These are phyloP conservation scores for Leptoteleia sp. DNA, from an alignment of 1,140 invertebrate species.

Conservation along the genomic window DNA sequence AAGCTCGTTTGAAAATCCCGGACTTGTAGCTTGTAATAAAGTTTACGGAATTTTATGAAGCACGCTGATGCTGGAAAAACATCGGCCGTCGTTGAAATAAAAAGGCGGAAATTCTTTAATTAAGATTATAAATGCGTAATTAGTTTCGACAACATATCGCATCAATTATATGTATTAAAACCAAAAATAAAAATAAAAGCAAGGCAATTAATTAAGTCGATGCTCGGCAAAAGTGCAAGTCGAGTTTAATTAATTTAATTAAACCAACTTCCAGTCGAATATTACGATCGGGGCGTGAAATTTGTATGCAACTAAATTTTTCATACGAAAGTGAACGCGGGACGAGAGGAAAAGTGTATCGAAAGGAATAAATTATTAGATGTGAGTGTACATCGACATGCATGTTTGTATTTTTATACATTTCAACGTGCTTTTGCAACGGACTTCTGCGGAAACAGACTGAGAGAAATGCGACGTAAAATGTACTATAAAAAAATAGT, in stretches of 20 bases:
- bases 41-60: slow-evolving; percentile 18
- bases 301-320: slow-evolving; percentile 13
- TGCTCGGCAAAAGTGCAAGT: slow-evolving; percentile 1
- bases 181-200: no score
- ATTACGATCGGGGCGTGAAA: slow-evolving; percentile 14
- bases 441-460: no score
- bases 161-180: slow-evolving; percentile 43
- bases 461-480: no score
- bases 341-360: slow-evolving; percentile 2
- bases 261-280: slow-evolving; percentile 24
- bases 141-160: slow-evolving; percentile 29
- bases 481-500: no score
- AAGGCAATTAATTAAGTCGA: slow-evolving; percentile 35
- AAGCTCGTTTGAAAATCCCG: slow-evolving; percentile 6
- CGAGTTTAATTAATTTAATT: slow-evolving; percentile 47
- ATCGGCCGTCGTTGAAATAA: not conserved
- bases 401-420: no score
- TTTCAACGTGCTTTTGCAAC: no score
- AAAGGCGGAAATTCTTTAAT: slow-evolving; percentile 34
- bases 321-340: not conserved
- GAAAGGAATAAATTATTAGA: slow-evolving; percentile 10
- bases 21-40: slow-evolving; percentile 33
- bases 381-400: not conserved
- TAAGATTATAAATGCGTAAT: slow-evolving; percentile 40
- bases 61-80: not conserved